Percentiles rank a stretch among this genome's conserved stretches.
Conservation (phyloP, 2,113 vertebrate species). For the Sorex fumeus region DNA sequence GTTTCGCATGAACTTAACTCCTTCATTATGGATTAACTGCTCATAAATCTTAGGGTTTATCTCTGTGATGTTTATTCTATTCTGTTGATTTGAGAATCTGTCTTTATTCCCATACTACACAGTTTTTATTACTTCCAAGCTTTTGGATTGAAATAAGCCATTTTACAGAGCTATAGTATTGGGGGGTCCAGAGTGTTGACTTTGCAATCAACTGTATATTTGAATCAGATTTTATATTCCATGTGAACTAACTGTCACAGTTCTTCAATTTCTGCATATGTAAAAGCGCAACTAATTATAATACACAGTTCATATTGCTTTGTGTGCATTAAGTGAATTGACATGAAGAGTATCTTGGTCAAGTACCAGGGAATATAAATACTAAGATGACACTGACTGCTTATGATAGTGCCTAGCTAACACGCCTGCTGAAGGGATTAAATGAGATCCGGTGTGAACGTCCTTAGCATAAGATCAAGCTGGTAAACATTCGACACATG, state of each 20-base stretch:
- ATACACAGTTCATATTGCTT: not conserved
- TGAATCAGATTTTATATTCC: not conserved
- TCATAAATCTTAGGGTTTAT: not conserved
- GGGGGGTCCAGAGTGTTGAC: not conserved
- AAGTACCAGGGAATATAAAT: not conserved
- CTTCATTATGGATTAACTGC: too few species aligned
- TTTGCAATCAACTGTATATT: not conserved
- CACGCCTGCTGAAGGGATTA: not conserved
- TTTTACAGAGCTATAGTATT: not conserved
- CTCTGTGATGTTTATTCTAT: too few species aligned
- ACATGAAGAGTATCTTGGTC: not conserved
- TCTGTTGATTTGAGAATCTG: not conserved
- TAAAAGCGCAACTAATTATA: constrained; percentile 1
- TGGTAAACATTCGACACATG: not conserved
- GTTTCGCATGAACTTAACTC: too few species aligned
- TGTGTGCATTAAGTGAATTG: not conserved
- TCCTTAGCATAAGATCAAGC: not conserved
- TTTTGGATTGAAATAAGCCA: not conserved
- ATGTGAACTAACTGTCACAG: not conserved
- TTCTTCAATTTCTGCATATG: not conserved
- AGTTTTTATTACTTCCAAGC: not conserved
- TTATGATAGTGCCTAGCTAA: not conserved
- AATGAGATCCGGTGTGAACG: not conserved
- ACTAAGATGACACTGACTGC: not conserved
- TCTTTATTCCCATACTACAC: too few species aligned